These are phyloP conservation scores for Bombylius discolor DNA, from an alignment of 2,888 invertebrate genomes.

Conservation along the genomic window DNA sequence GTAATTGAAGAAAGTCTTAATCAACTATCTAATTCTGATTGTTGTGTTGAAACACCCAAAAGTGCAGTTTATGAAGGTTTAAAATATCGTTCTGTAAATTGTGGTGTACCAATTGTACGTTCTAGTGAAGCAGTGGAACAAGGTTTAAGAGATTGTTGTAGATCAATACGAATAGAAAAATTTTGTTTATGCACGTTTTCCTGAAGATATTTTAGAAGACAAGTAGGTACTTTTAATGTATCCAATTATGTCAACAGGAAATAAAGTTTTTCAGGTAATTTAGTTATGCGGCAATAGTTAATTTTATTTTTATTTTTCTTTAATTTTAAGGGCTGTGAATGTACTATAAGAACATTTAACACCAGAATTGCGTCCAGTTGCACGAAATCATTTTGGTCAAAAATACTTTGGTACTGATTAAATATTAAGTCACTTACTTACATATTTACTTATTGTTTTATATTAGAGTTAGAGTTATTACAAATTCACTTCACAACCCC, in stretches of 20 bases:
- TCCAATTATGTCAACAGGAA: slow-evolving; percentile 97
- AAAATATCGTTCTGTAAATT: slow-evolving; percentile 93
- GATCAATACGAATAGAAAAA: slow-evolving; percentile 96
- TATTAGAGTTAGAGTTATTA: too few relatives aligned
- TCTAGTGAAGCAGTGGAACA: slow-evolving; percentile 96
- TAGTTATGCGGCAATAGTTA: too few relatives aligned
- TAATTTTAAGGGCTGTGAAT: slow-evolving; percentile 65
- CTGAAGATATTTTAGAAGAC: slow-evolving; percentile 83
- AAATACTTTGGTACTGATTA: slow-evolving; percentile 98
- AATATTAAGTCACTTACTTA: too few relatives aligned
- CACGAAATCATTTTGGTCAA: too few relatives aligned
- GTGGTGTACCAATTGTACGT: slow-evolving; percentile 93
- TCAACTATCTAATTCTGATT: slow-evolving; percentile 85
- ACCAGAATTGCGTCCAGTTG: slow-evolving; percentile 86
- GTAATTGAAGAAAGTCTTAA: slow-evolving; percentile 98
- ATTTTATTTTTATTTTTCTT: background rate
- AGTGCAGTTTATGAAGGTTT: slow-evolving; percentile 76
- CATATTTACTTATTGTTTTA: too few relatives aligned
- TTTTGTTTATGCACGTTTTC: slow-evolving; percentile 95
- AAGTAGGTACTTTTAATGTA: slow-evolving; percentile 94
- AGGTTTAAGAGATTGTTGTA: slow-evolving; percentile 89
- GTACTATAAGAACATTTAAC: slow-evolving; percentile 91
- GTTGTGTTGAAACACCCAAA: slow-evolving; percentile 86
- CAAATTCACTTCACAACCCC: too few relatives aligned
- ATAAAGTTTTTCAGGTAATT: slow-evolving; percentile 71